A percentile compares a stretch with the other conserved stretches of the same genome.
phyloP scores from a whole-genome alignment of 2,888 invertebrate species.

The Amaurobius ferox region DNA sequence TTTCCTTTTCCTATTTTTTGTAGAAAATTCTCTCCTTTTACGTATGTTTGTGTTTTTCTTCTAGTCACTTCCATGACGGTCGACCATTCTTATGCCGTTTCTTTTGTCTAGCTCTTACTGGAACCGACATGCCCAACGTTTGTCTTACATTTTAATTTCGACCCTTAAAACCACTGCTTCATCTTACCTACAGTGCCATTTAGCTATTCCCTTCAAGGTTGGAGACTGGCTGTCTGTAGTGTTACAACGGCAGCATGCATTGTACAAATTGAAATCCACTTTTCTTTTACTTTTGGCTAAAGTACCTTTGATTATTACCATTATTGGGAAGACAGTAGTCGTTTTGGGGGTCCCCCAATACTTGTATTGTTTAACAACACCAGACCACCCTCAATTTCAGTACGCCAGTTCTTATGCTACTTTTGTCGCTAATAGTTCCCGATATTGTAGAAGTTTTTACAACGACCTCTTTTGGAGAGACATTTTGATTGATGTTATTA shows the following conservation, averaged over 20 bases:
- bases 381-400: no score
- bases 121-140: background rate
- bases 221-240: background rate
- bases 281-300: no score
- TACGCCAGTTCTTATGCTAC: no score
- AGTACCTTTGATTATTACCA: no score
- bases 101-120: background rate
- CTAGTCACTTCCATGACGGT: background rate
- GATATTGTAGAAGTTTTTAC: no score
- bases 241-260: background rate
- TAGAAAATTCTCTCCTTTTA: background rate
- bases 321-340: no score
- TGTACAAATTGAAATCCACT: background rate
- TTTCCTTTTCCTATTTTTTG: background rate
- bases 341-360: no score
- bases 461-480: no score
- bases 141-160: conserved; percentile 3
- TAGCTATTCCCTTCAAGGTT: background rate
- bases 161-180: background rate
- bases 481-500: no score
- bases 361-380: no score
- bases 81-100: background rate
- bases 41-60: background rate
- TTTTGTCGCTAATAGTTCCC: no score
- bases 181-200: background rate